phyloP scores from a whole-genome alignment of 2,797 vertebrate species.

The Myotis findleyi region DNA sequence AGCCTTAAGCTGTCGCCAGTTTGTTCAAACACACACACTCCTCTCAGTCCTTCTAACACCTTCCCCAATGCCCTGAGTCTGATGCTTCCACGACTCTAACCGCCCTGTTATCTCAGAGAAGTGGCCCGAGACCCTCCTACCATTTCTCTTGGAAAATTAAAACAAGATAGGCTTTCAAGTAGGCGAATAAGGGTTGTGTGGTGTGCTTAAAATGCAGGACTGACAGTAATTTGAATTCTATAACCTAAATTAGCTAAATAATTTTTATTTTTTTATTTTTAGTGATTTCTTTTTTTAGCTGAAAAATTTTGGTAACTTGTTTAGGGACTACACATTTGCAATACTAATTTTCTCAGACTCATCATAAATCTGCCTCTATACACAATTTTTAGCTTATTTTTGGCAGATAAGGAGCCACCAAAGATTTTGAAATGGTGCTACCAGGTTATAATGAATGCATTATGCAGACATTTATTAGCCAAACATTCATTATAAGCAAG shows the following conservation, averaged over 20 bases:
- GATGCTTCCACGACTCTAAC: not conserved
- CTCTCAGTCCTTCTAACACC: not conserved
- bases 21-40: not conserved
- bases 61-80: not conserved
- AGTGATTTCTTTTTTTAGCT: not conserved
- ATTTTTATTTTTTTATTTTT: not conserved
- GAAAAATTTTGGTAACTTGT: constrained; percentile 11
- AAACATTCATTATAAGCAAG: constrained; percentile 1
- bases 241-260: constrained; percentile 7
- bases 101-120: not conserved
- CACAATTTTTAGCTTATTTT: constrained; percentile 19
- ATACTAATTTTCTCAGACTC: constrained; percentile 13
- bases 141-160: constrained; percentile 42
- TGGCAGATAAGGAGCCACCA: not conserved
- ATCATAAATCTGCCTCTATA: not conserved
- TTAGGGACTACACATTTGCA: not conserved
- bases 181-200: not conserved
- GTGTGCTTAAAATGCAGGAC: not conserved
- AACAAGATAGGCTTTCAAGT: constrained; percentile 33
- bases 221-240: constrained; percentile 41
- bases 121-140: not conserved
- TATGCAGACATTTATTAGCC: constrained; percentile 43
- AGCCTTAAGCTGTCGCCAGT: not conserved
- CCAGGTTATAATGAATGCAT: not conserved
- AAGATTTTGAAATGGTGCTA: not conserved